Percentiles rank a stretch among this genome's conserved stretches.
phyloP scores from a whole-genome alignment of 2,113 vertebrate species.

The Asarcornis scutulata region DNA sequence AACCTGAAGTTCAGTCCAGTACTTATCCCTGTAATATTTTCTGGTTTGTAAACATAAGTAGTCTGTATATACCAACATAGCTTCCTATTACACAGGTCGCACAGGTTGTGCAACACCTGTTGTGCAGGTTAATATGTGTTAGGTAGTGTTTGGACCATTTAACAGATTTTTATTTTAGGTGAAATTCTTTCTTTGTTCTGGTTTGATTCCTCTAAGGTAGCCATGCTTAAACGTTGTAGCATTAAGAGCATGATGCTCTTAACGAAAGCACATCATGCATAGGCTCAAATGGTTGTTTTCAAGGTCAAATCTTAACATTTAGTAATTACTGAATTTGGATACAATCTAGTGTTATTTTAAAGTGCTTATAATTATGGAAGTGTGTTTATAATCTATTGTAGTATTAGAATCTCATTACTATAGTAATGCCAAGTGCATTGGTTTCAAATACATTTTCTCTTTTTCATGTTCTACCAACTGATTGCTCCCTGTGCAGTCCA shows the following conservation, averaged over 20 bases:
- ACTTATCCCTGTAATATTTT: background rate
- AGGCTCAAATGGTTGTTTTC: background rate
- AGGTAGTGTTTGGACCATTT: background rate
- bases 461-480: background rate
- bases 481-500: background rate
- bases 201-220: background rate
- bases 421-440: background rate
- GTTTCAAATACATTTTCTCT: background rate
- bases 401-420: background rate
- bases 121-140: background rate
- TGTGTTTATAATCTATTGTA: background rate
- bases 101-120: background rate
- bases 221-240: background rate
- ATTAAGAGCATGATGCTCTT: background rate
- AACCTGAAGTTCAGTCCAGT: background rate
- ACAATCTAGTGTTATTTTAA: background rate
- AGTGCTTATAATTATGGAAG: background rate
- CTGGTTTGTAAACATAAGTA: background rate
- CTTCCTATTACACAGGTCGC: background rate
- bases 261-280: background rate
- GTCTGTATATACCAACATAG: background rate
- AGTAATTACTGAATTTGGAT: background rate
- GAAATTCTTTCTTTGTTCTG: background rate
- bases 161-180: background rate
- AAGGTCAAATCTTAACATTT: background rate